Percentiles rank a stretch among this genome's conserved stretches.
Evolutionary conservation across 2,113 vertebrate species (phyloP).

Genomic region (Typhlomys cinereus): DNA sequence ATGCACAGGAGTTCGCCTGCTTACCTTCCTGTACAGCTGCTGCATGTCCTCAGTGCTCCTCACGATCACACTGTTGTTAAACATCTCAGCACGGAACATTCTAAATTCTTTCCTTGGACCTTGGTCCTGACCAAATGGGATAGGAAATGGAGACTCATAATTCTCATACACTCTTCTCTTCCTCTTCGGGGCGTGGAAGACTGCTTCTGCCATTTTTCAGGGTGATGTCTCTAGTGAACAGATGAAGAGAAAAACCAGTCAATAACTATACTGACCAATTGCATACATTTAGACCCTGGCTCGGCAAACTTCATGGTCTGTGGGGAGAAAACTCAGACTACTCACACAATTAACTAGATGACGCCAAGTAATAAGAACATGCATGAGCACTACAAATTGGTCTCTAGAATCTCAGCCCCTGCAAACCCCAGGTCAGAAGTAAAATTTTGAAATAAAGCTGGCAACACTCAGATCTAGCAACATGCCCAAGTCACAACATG

Average conservation of each 20-base stretch:
- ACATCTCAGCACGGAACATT: conserved; percentile 88
- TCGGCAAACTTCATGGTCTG: background rate
- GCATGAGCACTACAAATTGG: background rate
- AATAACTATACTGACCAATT: background rate
- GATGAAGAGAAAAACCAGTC: background rate
- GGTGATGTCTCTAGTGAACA: background rate
- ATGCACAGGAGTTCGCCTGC: fast-evolving
- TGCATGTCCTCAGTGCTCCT: conserved; percentile 86
- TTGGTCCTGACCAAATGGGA: conserved; percentile 72
- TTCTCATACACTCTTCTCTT: conserved; percentile 88
- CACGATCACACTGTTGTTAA: conserved; percentile 91
- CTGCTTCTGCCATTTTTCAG: conserved; percentile 86
- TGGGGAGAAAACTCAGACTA: background rate
- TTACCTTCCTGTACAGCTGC: conserved; percentile 90
- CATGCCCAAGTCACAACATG: background rate
- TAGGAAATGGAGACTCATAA: conserved; percentile 88
- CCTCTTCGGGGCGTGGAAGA: conserved; percentile 90
- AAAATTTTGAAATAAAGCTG: background rate
- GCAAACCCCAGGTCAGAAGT: background rate
- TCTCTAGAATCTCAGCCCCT: background rate
- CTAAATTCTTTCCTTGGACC: conserved; percentile 73
- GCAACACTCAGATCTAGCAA: background rate
- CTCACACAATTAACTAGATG: background rate
- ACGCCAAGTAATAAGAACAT: background rate
- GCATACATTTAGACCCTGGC: background rate